Evolutionary conservation across 2,888 invertebrate genomes (phyloP).

Genomic region (Drosophila kambysellisi): DNA sequence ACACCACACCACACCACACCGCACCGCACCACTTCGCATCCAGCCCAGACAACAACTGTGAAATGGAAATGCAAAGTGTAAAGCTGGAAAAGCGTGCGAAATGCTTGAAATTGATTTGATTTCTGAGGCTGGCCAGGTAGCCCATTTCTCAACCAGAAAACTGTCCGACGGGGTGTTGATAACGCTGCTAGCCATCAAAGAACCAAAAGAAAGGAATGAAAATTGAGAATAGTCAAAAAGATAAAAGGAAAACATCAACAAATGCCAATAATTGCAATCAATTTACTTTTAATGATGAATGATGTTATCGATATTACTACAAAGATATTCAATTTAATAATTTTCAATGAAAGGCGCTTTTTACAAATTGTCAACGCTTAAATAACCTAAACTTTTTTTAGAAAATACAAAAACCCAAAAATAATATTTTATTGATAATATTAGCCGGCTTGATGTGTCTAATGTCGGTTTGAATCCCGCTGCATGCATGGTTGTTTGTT

Average conservation of each 20-base stretch:
- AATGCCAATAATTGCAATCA: neutral
- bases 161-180: constrained; percentile 35
- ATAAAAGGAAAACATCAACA: constrained; percentile 33
- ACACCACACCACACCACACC: neutral
- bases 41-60: constrained; percentile 1
- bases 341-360: neutral
- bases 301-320: constrained; percentile 1
- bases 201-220: neutral
- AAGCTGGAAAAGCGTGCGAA: constrained; percentile 57
- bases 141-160: constrained; percentile 50
- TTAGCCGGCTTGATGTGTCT: neutral
- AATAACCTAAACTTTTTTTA: neutral
- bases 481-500: too few relatives aligned
- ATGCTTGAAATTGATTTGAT: constrained; percentile 57
- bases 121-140: constrained; percentile 29
- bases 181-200: neutral
- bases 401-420: neutral
- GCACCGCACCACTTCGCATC: neutral
- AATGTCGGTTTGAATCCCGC: too few relatives aligned
- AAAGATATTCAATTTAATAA: neutral
- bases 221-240: neutral
- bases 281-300: constrained; percentile 9
- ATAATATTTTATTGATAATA: neutral
- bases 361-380: neutral
- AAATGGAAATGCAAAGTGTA: constrained; percentile 50